Evolutionary conservation across 1,140 invertebrate species (phyloP), one percentile per base, ranked within the genome.

Genomic region (Ceratosolen fusciceps): DNA sequence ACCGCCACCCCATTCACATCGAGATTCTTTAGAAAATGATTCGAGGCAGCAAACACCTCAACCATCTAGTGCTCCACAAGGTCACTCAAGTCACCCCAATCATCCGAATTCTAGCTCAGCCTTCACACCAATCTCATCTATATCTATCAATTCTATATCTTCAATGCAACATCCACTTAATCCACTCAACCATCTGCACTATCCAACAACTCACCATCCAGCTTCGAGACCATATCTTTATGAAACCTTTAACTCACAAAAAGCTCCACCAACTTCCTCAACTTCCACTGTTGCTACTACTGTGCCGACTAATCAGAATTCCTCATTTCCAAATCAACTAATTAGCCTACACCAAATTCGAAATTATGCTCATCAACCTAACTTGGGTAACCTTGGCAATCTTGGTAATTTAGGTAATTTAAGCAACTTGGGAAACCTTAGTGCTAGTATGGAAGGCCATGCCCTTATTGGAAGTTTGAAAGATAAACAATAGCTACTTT

Each of bases 321-420:
- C 93, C 83, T 93, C 93, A 79, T 98, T 97, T 89, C 97, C 97
- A 68, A 98, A 98, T 88, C 97, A 98, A 88, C 92, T 98, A 84
- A 97, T 99, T 85, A 98, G 97, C 81, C 92, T 99, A 74, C 97
- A 98, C 90, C 97, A 98, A 90, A 98, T 99, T 85, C 93, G 97
- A 85, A 99, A 98, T 89, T 98, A 98, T 91, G 96, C 97, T 80
- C 96, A 97, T 88, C 96, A 98, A 87, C 96, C 96, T 9, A 93
- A 91, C 87, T 90, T 90, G 91, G 91, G 92, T 7, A 88, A 90
- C 75, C 84, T 90, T 3, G 86, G 89, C 24, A 88, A 90, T 74
- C 83, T 90, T 14, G 87, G 89, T 9, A 88, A 90, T 77, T 81
- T 90, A 2, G 83, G 88, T 39, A 90, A 90, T 79, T 83, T 90